A percentile compares a stretch with the other conserved stretches of the same genome.
phyloP scores from a whole-genome alignment of 1,140 invertebrate genomes.

The Saccostrea echinata region DNA sequence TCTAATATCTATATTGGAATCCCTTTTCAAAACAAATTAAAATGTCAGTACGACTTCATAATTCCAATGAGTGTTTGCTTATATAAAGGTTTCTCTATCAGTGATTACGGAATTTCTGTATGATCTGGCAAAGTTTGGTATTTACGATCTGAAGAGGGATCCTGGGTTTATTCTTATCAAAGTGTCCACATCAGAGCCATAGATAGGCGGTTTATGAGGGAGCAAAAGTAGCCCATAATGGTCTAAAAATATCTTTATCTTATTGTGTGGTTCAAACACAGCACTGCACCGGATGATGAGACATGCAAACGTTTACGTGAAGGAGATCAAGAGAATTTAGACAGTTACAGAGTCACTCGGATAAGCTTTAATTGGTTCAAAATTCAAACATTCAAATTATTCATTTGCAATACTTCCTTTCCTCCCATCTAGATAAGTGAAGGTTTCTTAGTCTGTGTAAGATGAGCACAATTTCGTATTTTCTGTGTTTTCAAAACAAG shows the following conservation, averaged over 20 bases:
- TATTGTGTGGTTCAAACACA: not conserved
- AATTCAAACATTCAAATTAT: slow-evolving; percentile 5
- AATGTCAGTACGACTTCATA: not conserved
- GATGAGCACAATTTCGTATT: slow-evolving; percentile 13
- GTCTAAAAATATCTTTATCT: not conserved
- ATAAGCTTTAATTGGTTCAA: not conserved
- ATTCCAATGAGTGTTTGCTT: not conserved
- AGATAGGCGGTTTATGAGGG: not conserved
- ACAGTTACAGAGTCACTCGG: not conserved
- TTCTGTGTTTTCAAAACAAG: not conserved
- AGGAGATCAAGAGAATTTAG: slow-evolving; percentile 2
- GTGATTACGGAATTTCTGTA: slow-evolving; percentile 1
- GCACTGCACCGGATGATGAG: slow-evolving; percentile 32
- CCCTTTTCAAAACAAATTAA: not conserved
- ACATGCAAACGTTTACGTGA: slow-evolving; percentile 16
- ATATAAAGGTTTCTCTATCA: not conserved
- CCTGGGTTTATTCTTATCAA: not conserved
- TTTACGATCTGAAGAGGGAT: not conserved
- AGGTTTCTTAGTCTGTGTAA: not conserved
- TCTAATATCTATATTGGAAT: no score
- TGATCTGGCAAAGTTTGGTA: not conserved
- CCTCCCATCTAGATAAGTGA: not conserved
- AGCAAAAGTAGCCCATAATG: not conserved
- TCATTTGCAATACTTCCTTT: not conserved
- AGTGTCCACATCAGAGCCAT: not conserved